Evolutionary conservation across 2,113 vertebrate species (phyloP).

Genomic region (Trogon surrucura): DNA sequence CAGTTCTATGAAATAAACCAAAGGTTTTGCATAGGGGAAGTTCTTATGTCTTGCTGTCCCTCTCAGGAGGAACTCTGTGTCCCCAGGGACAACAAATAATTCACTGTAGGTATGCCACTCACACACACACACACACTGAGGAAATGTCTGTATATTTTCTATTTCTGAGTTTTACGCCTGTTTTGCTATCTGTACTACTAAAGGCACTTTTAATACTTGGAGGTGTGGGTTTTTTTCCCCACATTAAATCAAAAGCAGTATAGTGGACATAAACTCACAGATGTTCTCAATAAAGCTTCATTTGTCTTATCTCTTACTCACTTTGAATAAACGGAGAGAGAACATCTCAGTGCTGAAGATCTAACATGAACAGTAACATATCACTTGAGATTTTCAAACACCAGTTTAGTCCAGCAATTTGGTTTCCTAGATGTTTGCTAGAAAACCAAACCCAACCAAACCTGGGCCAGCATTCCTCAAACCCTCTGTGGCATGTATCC

Average conservation of each 20-base stretch:
- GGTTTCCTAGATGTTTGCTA: not conserved
- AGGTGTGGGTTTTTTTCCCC: not conserved
- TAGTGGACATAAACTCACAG: not conserved
- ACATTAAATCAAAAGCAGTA: not conserved
- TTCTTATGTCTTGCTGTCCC: not conserved
- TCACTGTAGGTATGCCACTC: not conserved
- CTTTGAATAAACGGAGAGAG: not conserved
- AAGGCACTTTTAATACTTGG: not conserved
- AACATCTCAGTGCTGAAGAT: not conserved
- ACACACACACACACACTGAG: not conserved
- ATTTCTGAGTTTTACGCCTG: not conserved
- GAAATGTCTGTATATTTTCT: not conserved
- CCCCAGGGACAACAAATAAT: not conserved
- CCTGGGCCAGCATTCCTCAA: not conserved
- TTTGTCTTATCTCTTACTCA: not conserved
- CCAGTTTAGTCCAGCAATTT: not conserved
- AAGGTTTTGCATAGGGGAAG: not conserved
- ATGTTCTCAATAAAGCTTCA: not conserved
- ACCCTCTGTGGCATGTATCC: not conserved
- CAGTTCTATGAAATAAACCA: not conserved
- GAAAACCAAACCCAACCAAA: not conserved
- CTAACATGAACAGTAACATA: not conserved
- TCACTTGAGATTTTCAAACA: not conserved
- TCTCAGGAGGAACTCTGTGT: not conserved
- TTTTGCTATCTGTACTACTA: not conserved